Percentiles rank a stretch among this genome's conserved stretches.
phyloP scores from a whole-genome alignment of 2,888 invertebrate genomes.

The Tiphia femorata region DNA sequence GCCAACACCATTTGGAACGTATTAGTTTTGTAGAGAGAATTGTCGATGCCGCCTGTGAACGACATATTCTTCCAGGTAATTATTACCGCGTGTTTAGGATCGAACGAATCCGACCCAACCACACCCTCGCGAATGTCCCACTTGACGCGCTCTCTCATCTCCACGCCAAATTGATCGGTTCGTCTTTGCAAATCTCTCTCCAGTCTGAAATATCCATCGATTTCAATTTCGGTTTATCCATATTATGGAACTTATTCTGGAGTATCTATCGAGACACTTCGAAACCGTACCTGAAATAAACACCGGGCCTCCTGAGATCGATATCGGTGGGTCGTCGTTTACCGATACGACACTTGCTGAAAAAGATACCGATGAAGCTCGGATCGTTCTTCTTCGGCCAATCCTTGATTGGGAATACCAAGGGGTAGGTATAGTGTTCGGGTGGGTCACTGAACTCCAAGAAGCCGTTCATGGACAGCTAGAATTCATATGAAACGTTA shows the following conservation, averaged over 20 bases:
- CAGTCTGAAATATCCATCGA: slow-evolving; percentile 66
- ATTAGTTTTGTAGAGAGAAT: slow-evolving; percentile 88
- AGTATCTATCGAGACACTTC: too few relatives aligned
- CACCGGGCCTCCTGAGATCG: slow-evolving; percentile 83
- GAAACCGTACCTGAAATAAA: slow-evolving; percentile 82
- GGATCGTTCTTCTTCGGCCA: slow-evolving; percentile 92
- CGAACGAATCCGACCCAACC: slow-evolving; percentile 90
- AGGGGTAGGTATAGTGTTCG: slow-evolving; percentile 84
- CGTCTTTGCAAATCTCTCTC: slow-evolving; percentile 80
- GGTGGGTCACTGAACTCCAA: slow-evolving; percentile 93
- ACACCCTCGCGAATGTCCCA: slow-evolving; percentile 93
- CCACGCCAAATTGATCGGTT: slow-evolving; percentile 86
- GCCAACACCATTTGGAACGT: slow-evolving; percentile 95
- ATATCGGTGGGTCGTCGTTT: slow-evolving; percentile 78
- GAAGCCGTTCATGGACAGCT: slow-evolving; percentile 87
- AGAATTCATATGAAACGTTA: slow-evolving; percentile 32
- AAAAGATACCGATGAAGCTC: slow-evolving; percentile 94
- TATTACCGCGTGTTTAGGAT: slow-evolving; percentile 90
- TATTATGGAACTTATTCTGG: not conserved
- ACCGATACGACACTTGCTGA: slow-evolving; percentile 89
- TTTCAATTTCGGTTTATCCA: not conserved
- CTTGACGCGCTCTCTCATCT: slow-evolving; percentile 85
- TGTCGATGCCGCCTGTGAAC: slow-evolving; percentile 89
- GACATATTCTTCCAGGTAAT: slow-evolving; percentile 98
- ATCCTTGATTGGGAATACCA: slow-evolving; percentile 88